Conservation (phyloP, 2,797 vertebrate genomes). For the Lophotriccus pileatus region DNA sequence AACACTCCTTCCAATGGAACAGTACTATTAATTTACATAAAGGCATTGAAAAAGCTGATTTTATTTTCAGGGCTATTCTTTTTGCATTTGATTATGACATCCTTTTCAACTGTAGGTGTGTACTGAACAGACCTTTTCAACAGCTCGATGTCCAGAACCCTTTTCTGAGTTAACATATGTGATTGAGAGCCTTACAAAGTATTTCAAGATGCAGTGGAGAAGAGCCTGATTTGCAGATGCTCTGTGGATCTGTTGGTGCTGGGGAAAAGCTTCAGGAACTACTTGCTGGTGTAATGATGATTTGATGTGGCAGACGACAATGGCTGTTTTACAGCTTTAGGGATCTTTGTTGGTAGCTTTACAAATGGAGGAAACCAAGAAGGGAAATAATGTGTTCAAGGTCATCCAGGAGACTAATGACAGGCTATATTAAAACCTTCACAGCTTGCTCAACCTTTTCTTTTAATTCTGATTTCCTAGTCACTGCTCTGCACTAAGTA, state of each 20-base stretch:
- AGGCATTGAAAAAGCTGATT: not conserved
- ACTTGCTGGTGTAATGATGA: not conserved
- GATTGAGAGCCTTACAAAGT: not conserved
- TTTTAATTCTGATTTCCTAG: not conserved
- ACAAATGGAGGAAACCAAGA: not conserved
- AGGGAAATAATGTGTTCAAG: not conserved
- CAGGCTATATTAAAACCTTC: not conserved
- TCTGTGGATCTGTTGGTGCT: not conserved
- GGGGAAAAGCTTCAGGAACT: not conserved
- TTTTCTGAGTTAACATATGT: not conserved
- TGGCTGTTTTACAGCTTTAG: not conserved
- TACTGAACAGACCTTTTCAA: rapidly evolving
- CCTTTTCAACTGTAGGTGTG: not conserved
- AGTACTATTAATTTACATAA: not conserved
- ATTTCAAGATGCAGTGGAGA: not conserved
- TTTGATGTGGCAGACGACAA: not conserved
- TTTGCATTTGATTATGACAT: not conserved
- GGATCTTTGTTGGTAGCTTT: not conserved
- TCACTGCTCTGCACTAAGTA: not conserved
- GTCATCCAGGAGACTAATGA: not conserved
- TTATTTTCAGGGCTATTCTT: not conserved
- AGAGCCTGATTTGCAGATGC: not conserved
- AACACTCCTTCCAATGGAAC: not conserved
- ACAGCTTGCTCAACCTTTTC: not conserved
- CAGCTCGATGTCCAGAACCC: not conserved